A percentile compares a stretch with the other conserved stretches of the same genome.
phyloP scores from a whole-genome alignment of 2,113 vertebrate species.

The Aphelocoma coerulescens region DNA sequence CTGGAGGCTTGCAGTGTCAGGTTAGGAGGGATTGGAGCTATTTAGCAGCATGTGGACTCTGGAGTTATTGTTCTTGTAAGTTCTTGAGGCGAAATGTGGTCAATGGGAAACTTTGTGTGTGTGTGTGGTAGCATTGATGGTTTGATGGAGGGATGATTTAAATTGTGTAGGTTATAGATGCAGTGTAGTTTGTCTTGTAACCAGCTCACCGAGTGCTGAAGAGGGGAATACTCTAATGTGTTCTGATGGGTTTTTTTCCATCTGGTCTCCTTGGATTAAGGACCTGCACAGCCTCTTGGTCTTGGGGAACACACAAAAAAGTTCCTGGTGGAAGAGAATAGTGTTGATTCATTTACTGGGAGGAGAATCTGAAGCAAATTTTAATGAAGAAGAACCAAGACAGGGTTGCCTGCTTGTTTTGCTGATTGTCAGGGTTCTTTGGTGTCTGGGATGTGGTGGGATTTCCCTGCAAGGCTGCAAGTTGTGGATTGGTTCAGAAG shows the following conservation, averaged over 20 bases:
- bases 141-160: background rate
- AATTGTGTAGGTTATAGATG: background rate
- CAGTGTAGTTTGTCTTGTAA: background rate
- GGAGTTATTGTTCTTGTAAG: background rate
- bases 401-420: background rate
- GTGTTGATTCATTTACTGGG: background rate
- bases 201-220: background rate
- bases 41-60: background rate
- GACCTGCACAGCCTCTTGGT: background rate
- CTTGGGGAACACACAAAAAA: background rate
- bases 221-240: background rate
- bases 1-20: background rate
- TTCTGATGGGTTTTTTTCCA: background rate
- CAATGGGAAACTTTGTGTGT: background rate
- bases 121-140: background rate
- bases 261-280: background rate
- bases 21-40: background rate
- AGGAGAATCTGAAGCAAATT: background rate
- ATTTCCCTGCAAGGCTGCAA: background rate
- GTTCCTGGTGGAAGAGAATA: background rate
- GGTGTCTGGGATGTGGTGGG: background rate
- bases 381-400: background rate
- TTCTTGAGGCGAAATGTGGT: background rate
- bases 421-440: background rate
- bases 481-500: background rate